These are phyloP conservation scores for Sphecodes monilicornis DNA, from an alignment of 2,888 invertebrate species.

Conservation along the genomic window DNA sequence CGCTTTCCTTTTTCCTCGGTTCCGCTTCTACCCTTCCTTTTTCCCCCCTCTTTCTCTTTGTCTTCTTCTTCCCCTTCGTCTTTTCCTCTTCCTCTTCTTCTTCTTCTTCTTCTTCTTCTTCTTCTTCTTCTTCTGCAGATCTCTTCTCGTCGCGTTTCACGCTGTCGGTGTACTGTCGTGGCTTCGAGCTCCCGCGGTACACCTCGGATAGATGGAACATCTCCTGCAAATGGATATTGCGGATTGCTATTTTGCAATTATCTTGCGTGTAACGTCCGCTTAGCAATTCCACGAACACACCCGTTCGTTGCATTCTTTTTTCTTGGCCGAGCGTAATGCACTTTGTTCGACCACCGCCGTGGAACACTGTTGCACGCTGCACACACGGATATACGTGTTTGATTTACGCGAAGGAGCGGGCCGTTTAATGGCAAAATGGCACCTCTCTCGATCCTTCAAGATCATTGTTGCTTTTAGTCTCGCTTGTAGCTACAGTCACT, in stretches of 20 bases:
- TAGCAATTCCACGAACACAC: slow-evolving; percentile 23
- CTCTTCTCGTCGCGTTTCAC: slow-evolving; percentile 33
- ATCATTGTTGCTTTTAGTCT: not conserved
- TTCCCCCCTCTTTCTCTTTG: not conserved
- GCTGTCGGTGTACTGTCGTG: slow-evolving; percentile 8
- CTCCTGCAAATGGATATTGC: slow-evolving; percentile 32
- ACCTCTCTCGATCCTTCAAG: not conserved
- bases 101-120: not conserved
- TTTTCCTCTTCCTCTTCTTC: not conserved
- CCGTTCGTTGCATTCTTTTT: not conserved
- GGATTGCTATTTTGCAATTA: not conserved
- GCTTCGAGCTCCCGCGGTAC: slow-evolving; percentile 27
- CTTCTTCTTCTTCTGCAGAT: not conserved
- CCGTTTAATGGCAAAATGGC: not conserved
- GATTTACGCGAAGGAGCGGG: not conserved
- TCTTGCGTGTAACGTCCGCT: slow-evolving; percentile 8
- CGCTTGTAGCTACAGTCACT: not conserved
- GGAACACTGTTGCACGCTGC: not conserved
- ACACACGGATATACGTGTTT: not conserved
- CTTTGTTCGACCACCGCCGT: not conserved
- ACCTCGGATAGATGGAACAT: slow-evolving; percentile 11
- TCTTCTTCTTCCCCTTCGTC: not conserved
- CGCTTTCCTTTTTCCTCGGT: slow-evolving; percentile 51
- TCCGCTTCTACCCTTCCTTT: slow-evolving; percentile 26
- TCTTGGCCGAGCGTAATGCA: not conserved